phyloP scores from a whole-genome alignment of 2,888 invertebrate genomes.

The Phasia obesa region DNA sequence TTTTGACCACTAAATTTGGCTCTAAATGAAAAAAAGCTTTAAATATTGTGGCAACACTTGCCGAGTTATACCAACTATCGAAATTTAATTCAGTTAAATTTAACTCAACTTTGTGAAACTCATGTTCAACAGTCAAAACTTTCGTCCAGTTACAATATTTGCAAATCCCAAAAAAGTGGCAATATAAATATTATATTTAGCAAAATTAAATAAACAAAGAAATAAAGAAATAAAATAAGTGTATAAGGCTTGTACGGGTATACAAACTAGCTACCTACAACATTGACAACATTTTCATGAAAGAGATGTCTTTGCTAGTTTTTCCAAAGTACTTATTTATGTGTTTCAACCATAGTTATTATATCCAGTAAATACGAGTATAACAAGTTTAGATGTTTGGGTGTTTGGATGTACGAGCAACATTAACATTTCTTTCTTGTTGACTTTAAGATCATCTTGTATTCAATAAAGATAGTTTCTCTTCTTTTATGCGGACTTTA shows the following conservation, averaged over 20 bases:
- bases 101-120: conserved; percentile 49
- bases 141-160: conserved; percentile 14
- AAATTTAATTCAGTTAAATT: conserved; percentile 39
- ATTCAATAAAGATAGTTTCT: conserved; percentile 32
- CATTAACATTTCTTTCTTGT: conserved; percentile 19
- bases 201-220: conserved; percentile 12
- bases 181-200: conserved; percentile 40
- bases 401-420: neutral
- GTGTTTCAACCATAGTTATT: neutral
- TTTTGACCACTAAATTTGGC: too few relatives aligned
- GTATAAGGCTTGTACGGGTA: conserved; percentile 20
- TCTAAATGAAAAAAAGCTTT: too few relatives aligned
- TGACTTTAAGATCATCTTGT: conserved; percentile 5
- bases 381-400: conserved; percentile 12
- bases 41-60: too few relatives aligned
- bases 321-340: conserved; percentile 49
- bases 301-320: conserved; percentile 50
- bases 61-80: conserved; percentile 17
- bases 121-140: conserved; percentile 43
- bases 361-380: neutral
- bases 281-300: conserved; percentile 53
- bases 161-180: conserved; percentile 8
- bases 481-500: conserved; percentile 8
- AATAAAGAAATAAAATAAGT: conserved; percentile 11
- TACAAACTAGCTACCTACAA: conserved; percentile 42